A percentile compares a stretch with the other conserved stretches of the same genome.
These are phyloP conservation scores for Sisyra nigra DNA, from an alignment of 2,888 invertebrate species.

Conservation along the genomic window DNA sequence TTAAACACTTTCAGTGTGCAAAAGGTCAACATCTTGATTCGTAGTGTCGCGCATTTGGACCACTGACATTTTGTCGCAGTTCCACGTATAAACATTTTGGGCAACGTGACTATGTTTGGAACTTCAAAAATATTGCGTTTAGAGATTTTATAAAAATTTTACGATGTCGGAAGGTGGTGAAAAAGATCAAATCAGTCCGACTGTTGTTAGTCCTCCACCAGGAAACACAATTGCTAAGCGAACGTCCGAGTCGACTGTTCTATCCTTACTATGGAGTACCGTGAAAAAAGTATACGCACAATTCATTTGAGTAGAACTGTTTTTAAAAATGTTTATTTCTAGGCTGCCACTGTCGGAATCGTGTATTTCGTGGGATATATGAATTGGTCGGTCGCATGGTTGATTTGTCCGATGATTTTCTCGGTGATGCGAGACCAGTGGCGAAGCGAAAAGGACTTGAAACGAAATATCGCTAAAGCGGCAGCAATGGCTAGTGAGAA, in stretches of 20 bases:
- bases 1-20: no score
- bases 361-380: conserved; percentile 71
- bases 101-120: no score
- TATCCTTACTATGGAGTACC: background rate
- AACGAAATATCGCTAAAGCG: conserved; percentile 58
- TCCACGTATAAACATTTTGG: no score
- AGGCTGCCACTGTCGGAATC: conserved; percentile 53
- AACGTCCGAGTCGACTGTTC: background rate
- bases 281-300: background rate
- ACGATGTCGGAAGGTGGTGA: no score
- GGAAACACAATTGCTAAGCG: background rate
- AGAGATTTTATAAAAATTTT: no score
- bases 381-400: conserved; percentile 82
- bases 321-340: no score
- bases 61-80: no score
- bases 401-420: conserved; percentile 63
- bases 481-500: conserved; percentile 68
- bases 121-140: no score
- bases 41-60: no score
- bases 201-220: no score
- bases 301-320: background rate
- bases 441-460: conserved; percentile 55
- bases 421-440: conserved; percentile 67
- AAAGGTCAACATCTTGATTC: no score
- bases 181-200: no score